Percentiles rank a stretch among this genome's conserved stretches.
Evolutionary conservation across 1,140 invertebrate species (phyloP).

Genomic region (Hyles euphorbiae): DNA sequence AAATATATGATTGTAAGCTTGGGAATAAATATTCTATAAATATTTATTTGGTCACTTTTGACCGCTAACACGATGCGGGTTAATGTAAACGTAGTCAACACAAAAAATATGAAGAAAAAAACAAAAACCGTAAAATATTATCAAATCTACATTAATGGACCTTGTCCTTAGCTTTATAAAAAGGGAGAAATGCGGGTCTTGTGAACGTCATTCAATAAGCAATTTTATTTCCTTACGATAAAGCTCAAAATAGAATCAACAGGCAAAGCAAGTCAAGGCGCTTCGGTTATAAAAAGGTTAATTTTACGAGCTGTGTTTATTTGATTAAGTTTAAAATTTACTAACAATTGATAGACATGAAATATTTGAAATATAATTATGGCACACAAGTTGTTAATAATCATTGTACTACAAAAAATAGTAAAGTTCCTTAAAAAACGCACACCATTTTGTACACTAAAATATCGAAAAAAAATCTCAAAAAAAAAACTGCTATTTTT

Average conservation of each 20-base stretch:
- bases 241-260: not conserved
- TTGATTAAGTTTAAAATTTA: slow-evolving; percentile 17
- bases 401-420: too few species aligned
- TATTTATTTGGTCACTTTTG: not conserved
- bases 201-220: slow-evolving; percentile 9
- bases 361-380: too few species aligned
- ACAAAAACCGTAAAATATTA: slow-evolving; percentile 25
- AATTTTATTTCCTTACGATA: not conserved
- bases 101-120: too few species aligned
- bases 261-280: not conserved
- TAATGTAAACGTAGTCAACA: too few species aligned
- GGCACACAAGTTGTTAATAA: too few species aligned
- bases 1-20: too few species aligned
- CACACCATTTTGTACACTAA: too few species aligned
- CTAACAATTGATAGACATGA: slow-evolving; percentile 9
- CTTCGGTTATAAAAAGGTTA: slow-evolving; percentile 3
- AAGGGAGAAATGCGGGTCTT: slow-evolving; percentile 31
- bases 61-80: too few species aligned
- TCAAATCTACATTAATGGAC: slow-evolving; percentile 20
- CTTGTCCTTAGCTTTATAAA: slow-evolving; percentile 13
- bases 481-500: too few species aligned
- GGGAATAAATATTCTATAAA: too few species aligned
- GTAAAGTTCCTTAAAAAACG: too few species aligned
- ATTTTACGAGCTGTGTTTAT: slow-evolving; percentile 12
- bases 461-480: too few species aligned